phyloP scores from a whole-genome alignment of 2,797 vertebrate species.

The Fundulus diaphanus region DNA sequence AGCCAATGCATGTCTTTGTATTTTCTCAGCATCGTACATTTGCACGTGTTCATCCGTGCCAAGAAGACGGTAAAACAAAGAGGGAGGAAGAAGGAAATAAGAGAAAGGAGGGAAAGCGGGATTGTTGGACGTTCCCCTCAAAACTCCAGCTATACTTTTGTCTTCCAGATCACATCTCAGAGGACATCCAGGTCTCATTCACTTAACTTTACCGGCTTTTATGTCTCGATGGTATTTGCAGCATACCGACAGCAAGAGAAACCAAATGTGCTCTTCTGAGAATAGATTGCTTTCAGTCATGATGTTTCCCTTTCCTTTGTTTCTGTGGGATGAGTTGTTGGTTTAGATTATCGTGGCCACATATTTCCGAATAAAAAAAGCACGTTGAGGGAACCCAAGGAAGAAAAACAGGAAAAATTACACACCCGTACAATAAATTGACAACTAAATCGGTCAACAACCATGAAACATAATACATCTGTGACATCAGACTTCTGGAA shows the following conservation, averaged over 20 bases:
- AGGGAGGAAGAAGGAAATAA: background rate
- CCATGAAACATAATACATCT: slow-evolving; percentile 39
- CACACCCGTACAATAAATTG: slow-evolving; percentile 45
- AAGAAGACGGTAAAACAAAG: slow-evolving; percentile 44
- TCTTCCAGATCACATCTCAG: slow-evolving; percentile 58
- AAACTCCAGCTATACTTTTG: slow-evolving; percentile 42
- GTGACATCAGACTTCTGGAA: slow-evolving; percentile 5
- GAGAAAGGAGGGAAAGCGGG: slow-evolving; percentile 14
- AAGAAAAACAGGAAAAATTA: slow-evolving; percentile 41
- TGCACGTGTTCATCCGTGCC: slow-evolving; percentile 41
- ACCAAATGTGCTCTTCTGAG: slow-evolving; percentile 62
- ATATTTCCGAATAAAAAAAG: slow-evolving; percentile 50
- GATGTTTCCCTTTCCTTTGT: slow-evolving; percentile 61
- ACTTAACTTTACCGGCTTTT: slow-evolving; percentile 51
- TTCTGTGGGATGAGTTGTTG: slow-evolving; percentile 51
- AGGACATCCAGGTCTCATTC: slow-evolving; percentile 62
- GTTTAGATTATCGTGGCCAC: slow-evolving; percentile 46
- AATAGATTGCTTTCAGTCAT: slow-evolving; percentile 53
- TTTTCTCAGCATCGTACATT: slow-evolving; percentile 41
- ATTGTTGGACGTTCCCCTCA: slow-evolving; percentile 42
- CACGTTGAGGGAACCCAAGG: slow-evolving; percentile 42
- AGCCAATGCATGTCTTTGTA: slow-evolving; percentile 12
- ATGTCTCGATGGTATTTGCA: slow-evolving; percentile 52
- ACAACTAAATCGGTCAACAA: slow-evolving; percentile 35
- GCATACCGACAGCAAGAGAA: slow-evolving; percentile 51